Evolutionary conservation across 2,888 invertebrate species (phyloP).

Genomic region (Calliphora vomitoria): DNA sequence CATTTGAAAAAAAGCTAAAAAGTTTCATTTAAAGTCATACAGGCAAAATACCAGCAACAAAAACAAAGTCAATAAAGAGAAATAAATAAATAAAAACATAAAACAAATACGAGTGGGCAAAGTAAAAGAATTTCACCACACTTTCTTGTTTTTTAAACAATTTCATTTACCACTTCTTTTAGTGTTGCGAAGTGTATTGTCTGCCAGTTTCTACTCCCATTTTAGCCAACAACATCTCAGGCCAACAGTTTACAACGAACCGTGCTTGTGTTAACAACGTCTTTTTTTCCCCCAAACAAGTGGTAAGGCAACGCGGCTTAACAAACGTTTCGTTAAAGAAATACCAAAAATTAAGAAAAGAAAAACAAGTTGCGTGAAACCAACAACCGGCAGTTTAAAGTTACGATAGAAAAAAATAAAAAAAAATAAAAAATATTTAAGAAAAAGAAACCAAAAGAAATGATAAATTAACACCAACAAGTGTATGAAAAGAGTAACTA

Average conservation of each 20-base stretch:
- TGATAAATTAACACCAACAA: conserved; percentile 58
- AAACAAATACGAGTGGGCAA: conserved; percentile 22
- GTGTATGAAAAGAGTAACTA: conserved; percentile 49
- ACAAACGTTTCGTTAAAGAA: neutral
- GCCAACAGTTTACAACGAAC: conserved; percentile 75
- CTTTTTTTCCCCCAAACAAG: conserved; percentile 18
- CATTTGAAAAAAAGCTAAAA: conserved; percentile 49
- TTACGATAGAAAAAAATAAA: conserved; percentile 11
- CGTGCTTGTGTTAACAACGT: conserved; percentile 76
- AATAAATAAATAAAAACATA: conserved; percentile 8
- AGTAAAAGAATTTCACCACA: conserved; percentile 74
- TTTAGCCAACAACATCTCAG: conserved; percentile 30
- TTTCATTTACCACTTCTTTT: conserved; percentile 46
- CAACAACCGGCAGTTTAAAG: conserved; percentile 70
- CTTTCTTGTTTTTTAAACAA: conserved; percentile 74
- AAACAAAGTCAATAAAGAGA: conserved; percentile 30
- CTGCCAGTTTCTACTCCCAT: conserved; percentile 24
- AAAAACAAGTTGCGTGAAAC: conserved; percentile 42
- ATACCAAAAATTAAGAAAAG: neutral
- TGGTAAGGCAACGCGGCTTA: conserved; percentile 70
- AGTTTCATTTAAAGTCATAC: conserved; percentile 3
- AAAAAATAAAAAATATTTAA: conserved; percentile 16
- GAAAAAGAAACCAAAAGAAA: conserved; percentile 42
- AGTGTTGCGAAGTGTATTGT: conserved; percentile 26
- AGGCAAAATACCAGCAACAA: neutral